Base-by-base conservation (phyloP, 2,888 invertebrate genomes). In the Caenorhabditis virilis region DNA sequence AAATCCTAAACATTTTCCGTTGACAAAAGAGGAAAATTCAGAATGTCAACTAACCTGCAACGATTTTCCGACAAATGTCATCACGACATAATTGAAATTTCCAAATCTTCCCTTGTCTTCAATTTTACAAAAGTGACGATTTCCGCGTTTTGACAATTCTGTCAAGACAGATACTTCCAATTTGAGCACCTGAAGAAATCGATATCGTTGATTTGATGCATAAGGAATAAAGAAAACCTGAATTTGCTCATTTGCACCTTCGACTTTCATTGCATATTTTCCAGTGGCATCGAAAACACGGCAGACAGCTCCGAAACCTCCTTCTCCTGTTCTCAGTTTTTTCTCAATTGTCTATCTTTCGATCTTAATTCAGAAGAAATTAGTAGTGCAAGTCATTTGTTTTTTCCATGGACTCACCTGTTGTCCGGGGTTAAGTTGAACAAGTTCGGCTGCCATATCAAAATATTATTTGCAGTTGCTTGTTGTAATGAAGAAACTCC, bases 121-220 rank as follows among this genome's bases (percentile, higher is more conserved):
- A n/a, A n/a, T n/a, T n/a, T n/a, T n/a, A n/a, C n/a, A 80, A 51
- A 79, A 79, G 54, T 79, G 79, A 30, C 77, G 74, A 22, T 67
- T 65, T 11, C 71, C 72, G 13, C 69, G 62, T 50, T 78, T 77
- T 18, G 70, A 58, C 45, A 80, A 56, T 51, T 77, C 77, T 25
- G 50, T 59, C 45, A 79, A 60, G 53, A 79, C 78, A 41, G 63
- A 70, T 18, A 79, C 79, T 57, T 79, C 79, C 65, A 79, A 71
- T 58, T 78, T 80, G 23, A 76, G 58, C 33, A 74, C 67, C n/a
- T n/a, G n/a, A n/a, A n/a, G n/a, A n/a, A n/a, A n/a, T n/a, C n/a
- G n/a, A n/a, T n/a, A n/a, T n/a, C n/a, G n/a, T n/a, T n/a, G n/a
- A n/a, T n/a, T n/a, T n/a, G n/a, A n/a, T n/a, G n/a, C n/a, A n/a